Evolutionary conservation across 2,797 vertebrate genomes (phyloP).

Genomic region (Coccyzus lansbergi): DNA sequence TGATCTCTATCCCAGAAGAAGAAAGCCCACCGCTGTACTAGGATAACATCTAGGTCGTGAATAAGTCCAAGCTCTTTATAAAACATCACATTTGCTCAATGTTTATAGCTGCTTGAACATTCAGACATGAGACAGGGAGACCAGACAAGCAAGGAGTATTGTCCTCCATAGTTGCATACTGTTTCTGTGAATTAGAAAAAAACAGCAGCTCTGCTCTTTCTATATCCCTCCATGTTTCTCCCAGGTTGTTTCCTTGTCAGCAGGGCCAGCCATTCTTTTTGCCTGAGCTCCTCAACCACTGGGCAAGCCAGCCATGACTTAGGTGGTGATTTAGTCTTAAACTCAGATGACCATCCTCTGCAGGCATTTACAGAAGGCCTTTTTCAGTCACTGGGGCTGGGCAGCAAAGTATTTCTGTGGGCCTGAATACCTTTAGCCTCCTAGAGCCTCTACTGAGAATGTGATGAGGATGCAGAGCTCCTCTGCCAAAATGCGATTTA

Average conservation of each 20-base stretch:
- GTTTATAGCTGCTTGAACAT: background rate
- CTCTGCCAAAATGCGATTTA: constrained; percentile 27
- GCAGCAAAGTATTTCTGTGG: background rate
- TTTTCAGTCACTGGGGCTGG: background rate
- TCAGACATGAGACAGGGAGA: background rate
- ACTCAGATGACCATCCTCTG: background rate
- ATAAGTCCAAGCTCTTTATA: background rate
- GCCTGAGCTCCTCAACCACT: background rate
- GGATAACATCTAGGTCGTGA: background rate
- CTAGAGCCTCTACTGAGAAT: constrained; percentile 80
- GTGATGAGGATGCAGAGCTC: constrained; percentile 65
- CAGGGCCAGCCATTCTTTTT: background rate
- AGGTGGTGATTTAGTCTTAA: background rate
- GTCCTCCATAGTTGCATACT: background rate
- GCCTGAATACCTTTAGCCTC: constrained; percentile 74
- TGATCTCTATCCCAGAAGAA: background rate
- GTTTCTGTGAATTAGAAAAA: background rate
- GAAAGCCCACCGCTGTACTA: background rate
- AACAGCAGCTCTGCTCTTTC: background rate
- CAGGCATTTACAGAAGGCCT: background rate
- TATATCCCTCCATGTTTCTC: background rate
- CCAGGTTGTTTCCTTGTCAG: background rate
- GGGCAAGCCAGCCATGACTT: background rate
- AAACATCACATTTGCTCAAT: background rate
- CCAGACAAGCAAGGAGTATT: background rate